These are phyloP conservation scores for Oegoconia quadripuncta DNA, from an alignment of 2,888 invertebrate genomes.

Conservation along the genomic window DNA sequence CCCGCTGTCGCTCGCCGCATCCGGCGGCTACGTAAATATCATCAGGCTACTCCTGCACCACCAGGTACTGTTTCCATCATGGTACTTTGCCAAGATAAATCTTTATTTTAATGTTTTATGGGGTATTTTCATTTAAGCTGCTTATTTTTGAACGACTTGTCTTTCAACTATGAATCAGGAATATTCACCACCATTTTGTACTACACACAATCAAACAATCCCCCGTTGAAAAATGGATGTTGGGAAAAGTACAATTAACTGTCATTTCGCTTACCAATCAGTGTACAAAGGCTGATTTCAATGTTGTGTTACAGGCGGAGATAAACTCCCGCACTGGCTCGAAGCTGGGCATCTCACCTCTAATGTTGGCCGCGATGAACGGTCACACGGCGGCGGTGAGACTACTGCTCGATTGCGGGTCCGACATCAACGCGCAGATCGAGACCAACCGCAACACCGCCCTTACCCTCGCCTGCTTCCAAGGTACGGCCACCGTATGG, in stretches of 20 bases:
- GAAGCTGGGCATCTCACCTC: slow-evolving; percentile 97
- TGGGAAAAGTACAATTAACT: too few relatives aligned
- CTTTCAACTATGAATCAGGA: too few relatives aligned
- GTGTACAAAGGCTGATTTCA: too few relatives aligned
- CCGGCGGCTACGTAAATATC: slow-evolving; percentile 99
- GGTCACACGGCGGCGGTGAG: slow-evolving; percentile 94
- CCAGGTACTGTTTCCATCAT: slow-evolving; percentile 78
- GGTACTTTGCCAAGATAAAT: too few relatives aligned
- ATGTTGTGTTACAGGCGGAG: slow-evolving; percentile 85
- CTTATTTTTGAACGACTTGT: too few relatives aligned
- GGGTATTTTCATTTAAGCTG: too few relatives aligned
- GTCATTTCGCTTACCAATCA: too few relatives aligned
- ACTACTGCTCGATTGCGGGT: slow-evolving; percentile 96
- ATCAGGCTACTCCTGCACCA: slow-evolving; percentile 95
- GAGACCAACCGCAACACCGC: slow-evolving; percentile 99
- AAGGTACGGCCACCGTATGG: slow-evolving; percentile 78
- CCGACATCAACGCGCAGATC: slow-evolving; percentile 99
- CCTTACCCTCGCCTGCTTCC: slow-evolving; percentile 98
- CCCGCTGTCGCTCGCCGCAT: slow-evolving; percentile 98
- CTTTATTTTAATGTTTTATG: too few relatives aligned
- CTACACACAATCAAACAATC: too few relatives aligned
- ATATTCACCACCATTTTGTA: too few relatives aligned
- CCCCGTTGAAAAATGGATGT: too few relatives aligned
- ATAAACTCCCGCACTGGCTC: slow-evolving; percentile 98
- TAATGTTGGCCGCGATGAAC: slow-evolving; percentile 99